A percentile compares a stretch with the other conserved stretches of the same genome.
These are phyloP conservation scores for Leucophenga maculata DNA, from an alignment of 2,888 invertebrate species.

Conservation along the genomic window DNA sequence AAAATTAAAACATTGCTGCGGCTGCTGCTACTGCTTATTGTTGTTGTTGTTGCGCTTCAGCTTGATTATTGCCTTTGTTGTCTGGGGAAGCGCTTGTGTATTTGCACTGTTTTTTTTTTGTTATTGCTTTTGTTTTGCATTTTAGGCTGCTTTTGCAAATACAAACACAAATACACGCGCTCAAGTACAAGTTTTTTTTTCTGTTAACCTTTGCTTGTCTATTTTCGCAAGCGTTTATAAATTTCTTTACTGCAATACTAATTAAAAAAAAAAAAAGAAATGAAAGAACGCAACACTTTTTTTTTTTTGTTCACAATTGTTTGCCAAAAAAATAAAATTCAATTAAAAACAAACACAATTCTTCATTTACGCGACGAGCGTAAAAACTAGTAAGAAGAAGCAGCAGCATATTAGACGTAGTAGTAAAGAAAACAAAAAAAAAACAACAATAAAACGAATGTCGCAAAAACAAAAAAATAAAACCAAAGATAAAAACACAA, in stretches of 20 bases:
- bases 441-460: background rate
- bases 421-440: background rate
- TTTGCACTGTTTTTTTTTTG: background rate
- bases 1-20: too few species aligned
- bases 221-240: constrained; percentile 3
- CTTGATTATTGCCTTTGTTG: constrained; percentile 5
- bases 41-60: too few species aligned
- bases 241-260: constrained; percentile 1
- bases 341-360: too few species aligned
- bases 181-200: background rate
- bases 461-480: constrained; percentile 3
- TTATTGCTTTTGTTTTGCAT: background rate
- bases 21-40: too few species aligned
- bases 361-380: background rate
- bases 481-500: too few species aligned
- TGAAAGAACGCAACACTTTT: too few species aligned
- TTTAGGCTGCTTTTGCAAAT: background rate
- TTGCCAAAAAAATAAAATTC: constrained; percentile 10
- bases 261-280: background rate
- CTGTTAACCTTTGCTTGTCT: constrained; percentile 4
- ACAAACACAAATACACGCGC: background rate
- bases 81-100: background rate
- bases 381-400: constrained; percentile 10
- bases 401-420: constrained; percentile 6
- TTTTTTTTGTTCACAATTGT: constrained; percentile 6